Percentiles rank a stretch among this genome's conserved stretches.
Evolutionary conservation across 2,888 invertebrate genomes (phyloP).

Genomic region (Morpho deidamia): DNA sequence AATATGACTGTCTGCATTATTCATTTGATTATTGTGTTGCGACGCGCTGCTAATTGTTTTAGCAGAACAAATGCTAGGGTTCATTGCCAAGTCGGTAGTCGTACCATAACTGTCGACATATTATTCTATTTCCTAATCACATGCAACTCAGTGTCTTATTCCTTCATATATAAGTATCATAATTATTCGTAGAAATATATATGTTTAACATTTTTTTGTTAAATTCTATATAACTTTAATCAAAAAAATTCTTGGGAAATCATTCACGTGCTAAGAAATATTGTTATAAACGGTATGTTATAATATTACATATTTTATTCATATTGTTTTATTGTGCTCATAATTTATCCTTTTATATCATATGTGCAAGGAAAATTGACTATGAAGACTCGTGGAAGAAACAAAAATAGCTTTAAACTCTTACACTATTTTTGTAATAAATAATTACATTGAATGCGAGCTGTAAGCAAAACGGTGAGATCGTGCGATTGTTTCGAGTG

Average conservation of each 20-base stretch:
- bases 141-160: background rate
- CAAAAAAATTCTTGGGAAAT: conserved; percentile 17
- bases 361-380: no score
- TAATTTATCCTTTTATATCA: no score
- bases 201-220: background rate
- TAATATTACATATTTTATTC: background rate
- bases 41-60: conserved; percentile 66
- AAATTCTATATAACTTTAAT: conserved; percentile 7
- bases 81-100: conserved; percentile 55
- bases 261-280: conserved; percentile 37
- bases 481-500: no score
- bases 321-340: background rate
- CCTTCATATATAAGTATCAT: background rate
- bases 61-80: conserved; percentile 69
- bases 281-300: conserved; percentile 23
- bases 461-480: no score
- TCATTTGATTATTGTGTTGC: conserved; percentile 42
- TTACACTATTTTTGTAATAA: no score
- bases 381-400: no score
- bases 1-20: conserved; percentile 5
- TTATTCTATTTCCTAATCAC: background rate
- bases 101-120: conserved; percentile 3
- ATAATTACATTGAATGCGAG: no score
- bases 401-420: no score
- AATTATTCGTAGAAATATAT: background rate